Conservation (phyloP, 2,888 invertebrate genomes). For the Spisula subtruncata region DNA sequence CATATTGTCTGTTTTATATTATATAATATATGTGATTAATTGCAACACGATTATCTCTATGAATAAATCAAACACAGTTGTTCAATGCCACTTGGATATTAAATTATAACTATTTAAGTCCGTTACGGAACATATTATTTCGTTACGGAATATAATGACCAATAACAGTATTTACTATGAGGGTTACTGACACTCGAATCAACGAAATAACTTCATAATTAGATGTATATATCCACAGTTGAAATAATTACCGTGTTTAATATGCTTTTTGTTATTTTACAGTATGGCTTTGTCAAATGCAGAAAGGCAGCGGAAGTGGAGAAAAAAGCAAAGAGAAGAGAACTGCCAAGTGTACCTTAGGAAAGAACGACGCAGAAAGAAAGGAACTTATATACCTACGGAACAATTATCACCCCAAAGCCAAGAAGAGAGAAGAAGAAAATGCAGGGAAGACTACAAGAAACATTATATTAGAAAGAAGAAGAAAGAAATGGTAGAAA, state of each 20-base stretch:
- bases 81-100: neutral
- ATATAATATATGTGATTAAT: neutral
- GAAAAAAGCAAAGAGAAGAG: too few species aligned
- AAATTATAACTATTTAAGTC: neutral
- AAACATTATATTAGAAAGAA: conserved; percentile 10
- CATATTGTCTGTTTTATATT: neutral
- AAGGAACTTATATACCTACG: neutral
- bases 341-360: neutral
- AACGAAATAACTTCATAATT: neutral
- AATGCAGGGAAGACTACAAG: conserved; percentile 11
- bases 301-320: too few species aligned
- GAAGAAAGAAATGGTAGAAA: neutral
- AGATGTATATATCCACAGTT: neutral
- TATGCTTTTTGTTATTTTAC: too few species aligned
- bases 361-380: neutral
- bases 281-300: too few species aligned
- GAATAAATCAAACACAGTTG: neutral
- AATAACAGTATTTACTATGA: neutral
- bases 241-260: neutral
- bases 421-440: neutral
- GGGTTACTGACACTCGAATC: neutral
- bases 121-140: conserved; percentile 8
- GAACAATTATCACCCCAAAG: neutral
- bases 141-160: conserved; percentile 8
- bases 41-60: neutral